Base-by-base conservation (phyloP, 2,113 vertebrate genomes). In the Micromys minutus region DNA sequence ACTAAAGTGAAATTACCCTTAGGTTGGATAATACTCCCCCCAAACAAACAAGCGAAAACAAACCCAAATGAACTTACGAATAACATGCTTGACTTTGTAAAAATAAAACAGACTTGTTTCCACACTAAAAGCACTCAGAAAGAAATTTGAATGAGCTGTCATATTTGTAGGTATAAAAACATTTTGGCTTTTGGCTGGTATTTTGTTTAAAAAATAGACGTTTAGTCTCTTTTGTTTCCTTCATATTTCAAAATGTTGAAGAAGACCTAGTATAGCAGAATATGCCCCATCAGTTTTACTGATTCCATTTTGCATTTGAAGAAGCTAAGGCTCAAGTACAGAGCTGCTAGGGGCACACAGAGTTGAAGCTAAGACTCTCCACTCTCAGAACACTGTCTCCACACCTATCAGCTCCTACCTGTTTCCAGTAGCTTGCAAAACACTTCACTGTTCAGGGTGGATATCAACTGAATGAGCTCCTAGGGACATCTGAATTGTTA, bases 31-130 rank as follows among this genome's bases (percentile, higher is more conserved):
- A 89, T 22, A 76, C 69, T 5, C 10, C 11, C 87, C 47, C 52
- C 80, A 79, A 91, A 67, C 76, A 26, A 95, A 92, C 71, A 74
- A 24, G 36, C 34, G 16, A 21, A 71, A 71, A 91, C 7, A 71
- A 17, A 8, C 36, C 69, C 92, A 90, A 93, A 9, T 17, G 39
- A 87, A n/a, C n/a, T 29, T 55, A 47, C 87, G 88, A 91, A 76
- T 63, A 96, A 83, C 52, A 31, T 74, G 24, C 39, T 93, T 6
- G n/a, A 94, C 29, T 88, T 95, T 96, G 7, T 96, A 86, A 36
- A 92, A 85, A n/a, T 89, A 79, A 91, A 95, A 91, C 39, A 93
- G 29, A 65, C 63, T 93, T 96, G 47, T 83, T 94, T 91, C 89
- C n/a, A 88, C 85, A 88, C 89, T 90, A 42, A 36, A 24, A 69